Evolutionary conservation across 1,140 invertebrate genomes (phyloP).

Genomic region (Araneus ventricosus): DNA sequence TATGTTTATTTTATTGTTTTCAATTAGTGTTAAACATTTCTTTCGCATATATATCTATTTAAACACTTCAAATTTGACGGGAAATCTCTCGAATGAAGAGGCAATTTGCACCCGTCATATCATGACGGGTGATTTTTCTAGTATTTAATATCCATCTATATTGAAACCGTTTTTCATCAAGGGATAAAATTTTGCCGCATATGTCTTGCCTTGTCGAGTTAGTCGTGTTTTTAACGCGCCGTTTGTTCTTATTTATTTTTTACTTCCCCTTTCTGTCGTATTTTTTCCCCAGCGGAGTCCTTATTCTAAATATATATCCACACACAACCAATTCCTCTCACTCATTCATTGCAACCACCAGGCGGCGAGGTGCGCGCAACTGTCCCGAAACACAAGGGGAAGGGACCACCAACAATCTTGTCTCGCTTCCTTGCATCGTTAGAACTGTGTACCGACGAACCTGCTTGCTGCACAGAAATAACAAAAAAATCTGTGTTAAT

Average conservation of each 20-base stretch:
- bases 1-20: no score
- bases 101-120: no score
- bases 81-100: no score
- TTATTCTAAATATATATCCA: slow-evolving; percentile 56
- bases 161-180: no score
- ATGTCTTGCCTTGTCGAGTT: no score
- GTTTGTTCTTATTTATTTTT: slow-evolving; percentile 6
- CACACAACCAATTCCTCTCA: slow-evolving; percentile 7
- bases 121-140: no score
- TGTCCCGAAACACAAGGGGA: background rate
- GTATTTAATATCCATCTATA: no score
- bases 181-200: no score
- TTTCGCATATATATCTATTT: no score
- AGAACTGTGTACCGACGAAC: background rate
- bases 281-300: background rate
- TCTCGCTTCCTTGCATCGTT: background rate
- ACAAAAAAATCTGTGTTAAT: background rate
- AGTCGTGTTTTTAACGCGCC: background rate
- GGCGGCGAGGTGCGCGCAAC: background rate
- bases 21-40: no score
- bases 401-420: slow-evolving; percentile 37
- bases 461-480: background rate
- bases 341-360: slow-evolving; percentile 56
- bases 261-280: background rate
- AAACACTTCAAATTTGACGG: no score